These are phyloP conservation scores for Allacma fusca DNA, from an alignment of 2,888 invertebrate species.

Conservation along the genomic window DNA sequence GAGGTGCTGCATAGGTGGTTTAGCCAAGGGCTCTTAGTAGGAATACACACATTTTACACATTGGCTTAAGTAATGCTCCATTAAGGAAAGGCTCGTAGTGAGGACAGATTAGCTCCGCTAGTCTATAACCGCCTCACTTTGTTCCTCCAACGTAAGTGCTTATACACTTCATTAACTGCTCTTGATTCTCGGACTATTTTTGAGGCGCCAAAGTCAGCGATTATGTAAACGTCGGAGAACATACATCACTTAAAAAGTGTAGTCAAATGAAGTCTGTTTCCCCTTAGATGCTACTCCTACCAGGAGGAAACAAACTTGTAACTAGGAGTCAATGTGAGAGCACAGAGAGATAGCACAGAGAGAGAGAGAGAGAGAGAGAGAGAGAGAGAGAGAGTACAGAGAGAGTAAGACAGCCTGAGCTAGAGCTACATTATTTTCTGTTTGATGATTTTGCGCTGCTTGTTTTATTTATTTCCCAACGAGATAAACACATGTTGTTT, in stretches of 20 bases:
- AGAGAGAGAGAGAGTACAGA: too few species aligned
- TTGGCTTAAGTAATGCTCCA: slow-evolving; percentile 22
- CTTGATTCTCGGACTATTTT: not conserved
- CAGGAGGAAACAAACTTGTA: too few species aligned
- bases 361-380: too few species aligned
- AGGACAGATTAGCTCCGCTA: slow-evolving; percentile 21
- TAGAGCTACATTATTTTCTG: too few species aligned
- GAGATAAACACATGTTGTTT: slow-evolving; percentile 18
- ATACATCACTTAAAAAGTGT: not conserved
- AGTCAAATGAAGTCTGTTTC: too few species aligned
- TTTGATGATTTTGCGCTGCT: slow-evolving; percentile 12
- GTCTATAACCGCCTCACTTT: not conserved
- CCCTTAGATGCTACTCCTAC: too few species aligned
- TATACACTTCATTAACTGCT: slow-evolving; percentile 17
- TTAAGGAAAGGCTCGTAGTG: slow-evolving; percentile 14
- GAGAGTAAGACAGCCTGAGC: too few species aligned
- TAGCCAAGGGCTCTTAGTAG: slow-evolving; percentile 44
- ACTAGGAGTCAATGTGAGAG: too few species aligned
- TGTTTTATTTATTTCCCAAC: not conserved
- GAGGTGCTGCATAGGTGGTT: slow-evolving; percentile 44
- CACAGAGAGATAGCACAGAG: too few species aligned
- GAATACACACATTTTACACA: slow-evolving; percentile 14
- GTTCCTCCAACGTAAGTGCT: not conserved
- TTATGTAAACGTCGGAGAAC: not conserved
- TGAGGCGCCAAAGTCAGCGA: slow-evolving; percentile 10